Evolutionary conservation across 2,888 invertebrate species (phyloP).

Genomic region (Scaptomyza tumidula): DNA sequence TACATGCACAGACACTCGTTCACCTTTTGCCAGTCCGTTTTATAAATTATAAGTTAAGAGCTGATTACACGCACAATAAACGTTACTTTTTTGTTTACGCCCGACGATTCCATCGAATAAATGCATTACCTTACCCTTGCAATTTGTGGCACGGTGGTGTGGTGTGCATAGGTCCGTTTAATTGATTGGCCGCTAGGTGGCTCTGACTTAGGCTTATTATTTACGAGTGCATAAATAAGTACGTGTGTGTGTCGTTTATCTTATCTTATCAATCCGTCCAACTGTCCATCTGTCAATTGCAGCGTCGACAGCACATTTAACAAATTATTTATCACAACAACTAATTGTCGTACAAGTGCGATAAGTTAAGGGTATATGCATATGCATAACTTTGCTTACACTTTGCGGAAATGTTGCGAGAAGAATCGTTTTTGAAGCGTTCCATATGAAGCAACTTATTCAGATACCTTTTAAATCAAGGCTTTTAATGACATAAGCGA

Average conservation of each 20-base stretch:
- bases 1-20: neutral
- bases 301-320: slow-evolving; percentile 69
- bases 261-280: slow-evolving; percentile 51
- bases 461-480: too few species aligned
- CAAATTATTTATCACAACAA: slow-evolving; percentile 66
- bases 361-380: neutral
- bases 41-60: slow-evolving; percentile 78
- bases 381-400: neutral
- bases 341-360: slow-evolving; percentile 2
- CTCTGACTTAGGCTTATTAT: slow-evolving; percentile 51
- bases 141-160: too few species aligned
- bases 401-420: neutral
- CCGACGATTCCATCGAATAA: slow-evolving; percentile 31
- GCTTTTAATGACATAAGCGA: too few species aligned
- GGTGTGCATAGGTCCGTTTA: slow-evolving; percentile 41
- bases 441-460: too few species aligned
- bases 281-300: slow-evolving; percentile 25
- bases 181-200: slow-evolving; percentile 67
- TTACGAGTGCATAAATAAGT: slow-evolving; percentile 39
- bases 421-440: neutral
- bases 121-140: neutral
- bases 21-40: slow-evolving; percentile 42
- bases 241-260: slow-evolving; percentile 1
- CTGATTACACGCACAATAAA: slow-evolving; percentile 80
- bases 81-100: slow-evolving; percentile 64